These are phyloP conservation scores for Glomeris maerens DNA, from an alignment of 1,140 invertebrate species.

Conservation along the genomic window DNA sequence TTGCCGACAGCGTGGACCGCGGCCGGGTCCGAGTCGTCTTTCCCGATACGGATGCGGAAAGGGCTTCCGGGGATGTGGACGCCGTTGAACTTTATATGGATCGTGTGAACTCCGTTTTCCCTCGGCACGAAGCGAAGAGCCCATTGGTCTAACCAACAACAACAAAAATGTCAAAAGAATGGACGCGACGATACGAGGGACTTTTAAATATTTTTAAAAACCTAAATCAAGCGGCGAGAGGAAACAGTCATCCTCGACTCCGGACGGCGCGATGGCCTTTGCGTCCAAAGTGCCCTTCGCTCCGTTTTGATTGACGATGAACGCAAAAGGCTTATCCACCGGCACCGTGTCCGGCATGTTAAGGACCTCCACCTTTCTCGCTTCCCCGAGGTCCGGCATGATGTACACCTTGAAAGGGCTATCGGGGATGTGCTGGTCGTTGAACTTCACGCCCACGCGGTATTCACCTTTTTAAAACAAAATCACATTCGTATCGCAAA, in stretches of 20 bases:
- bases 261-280: conserved; percentile 78
- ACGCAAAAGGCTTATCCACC: conserved; percentile 81
- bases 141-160: conserved; percentile 39
- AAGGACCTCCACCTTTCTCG: conserved; percentile 73
- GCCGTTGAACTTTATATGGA: conserved; percentile 87
- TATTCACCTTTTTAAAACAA: conserved; percentile 66
- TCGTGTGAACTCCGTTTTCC: conserved; percentile 89
- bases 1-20: conserved; percentile 76
- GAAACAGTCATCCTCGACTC: conserved; percentile 88
- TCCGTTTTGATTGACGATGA: conserved; percentile 87
- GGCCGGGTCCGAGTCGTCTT: conserved; percentile 88
- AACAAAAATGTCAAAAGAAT: too few relatives aligned
- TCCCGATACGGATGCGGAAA: conserved; percentile 82
- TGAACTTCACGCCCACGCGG: conserved; percentile 90
- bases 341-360: conserved; percentile 79
- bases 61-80: conserved; percentile 91
- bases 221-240: conserved; percentile 86
- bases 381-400: conserved; percentile 80
- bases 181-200: too few relatives aligned
- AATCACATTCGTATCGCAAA: neutral
- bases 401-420: conserved; percentile 96
- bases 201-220: too few relatives aligned
- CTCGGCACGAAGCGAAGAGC: conserved; percentile 86
- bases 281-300: conserved; percentile 82
- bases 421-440: conserved; percentile 95